A percentile compares a stretch with the other conserved stretches of the same genome.
phyloP scores from a whole-genome alignment of 2,797 vertebrate genomes.

The Chloroceryle inda region DNA sequence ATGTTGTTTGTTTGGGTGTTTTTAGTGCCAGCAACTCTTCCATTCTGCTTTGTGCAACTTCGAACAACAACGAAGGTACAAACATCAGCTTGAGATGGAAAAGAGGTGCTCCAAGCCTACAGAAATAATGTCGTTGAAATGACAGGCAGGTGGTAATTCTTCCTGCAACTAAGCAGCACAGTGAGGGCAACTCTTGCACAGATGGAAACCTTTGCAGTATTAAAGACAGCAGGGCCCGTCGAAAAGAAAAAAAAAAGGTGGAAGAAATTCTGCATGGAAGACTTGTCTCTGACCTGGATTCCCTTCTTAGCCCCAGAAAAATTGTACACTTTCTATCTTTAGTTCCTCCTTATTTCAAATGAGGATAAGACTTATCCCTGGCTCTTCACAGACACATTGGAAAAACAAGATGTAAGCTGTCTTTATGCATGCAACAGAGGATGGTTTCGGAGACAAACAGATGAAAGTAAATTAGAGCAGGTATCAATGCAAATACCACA shows the following conservation, averaged over 20 bases:
- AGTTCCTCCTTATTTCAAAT: constrained; percentile 28
- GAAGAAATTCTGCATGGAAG: not conserved
- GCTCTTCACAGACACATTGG: not conserved
- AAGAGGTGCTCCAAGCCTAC: not conserved
- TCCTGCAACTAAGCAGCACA: not conserved
- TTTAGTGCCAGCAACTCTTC: not conserved
- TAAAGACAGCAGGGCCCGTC: not conserved
- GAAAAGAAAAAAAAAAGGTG: not conserved
- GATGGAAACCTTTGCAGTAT: constrained; percentile 26
- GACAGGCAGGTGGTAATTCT: not conserved
- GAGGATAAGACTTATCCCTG: not conserved
- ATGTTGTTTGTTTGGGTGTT: not conserved
- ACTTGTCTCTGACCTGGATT: constrained; percentile 50
- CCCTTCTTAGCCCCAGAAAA: constrained; percentile 49
- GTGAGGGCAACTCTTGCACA: not conserved
- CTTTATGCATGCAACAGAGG: not conserved
- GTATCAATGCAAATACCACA: fast-evolving
- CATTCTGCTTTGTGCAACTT: not conserved
- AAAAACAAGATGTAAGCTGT: not conserved
- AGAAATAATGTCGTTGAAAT: constrained; percentile 32
- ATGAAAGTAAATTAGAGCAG: not conserved
- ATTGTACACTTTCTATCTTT: constrained; percentile 55
- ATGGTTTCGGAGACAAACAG: fast-evolving
- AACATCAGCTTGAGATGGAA: not conserved
- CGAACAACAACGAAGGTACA: not conserved